Conservation (phyloP, 2,888 invertebrate species). For the Alentia gelatinosa region DNA sequence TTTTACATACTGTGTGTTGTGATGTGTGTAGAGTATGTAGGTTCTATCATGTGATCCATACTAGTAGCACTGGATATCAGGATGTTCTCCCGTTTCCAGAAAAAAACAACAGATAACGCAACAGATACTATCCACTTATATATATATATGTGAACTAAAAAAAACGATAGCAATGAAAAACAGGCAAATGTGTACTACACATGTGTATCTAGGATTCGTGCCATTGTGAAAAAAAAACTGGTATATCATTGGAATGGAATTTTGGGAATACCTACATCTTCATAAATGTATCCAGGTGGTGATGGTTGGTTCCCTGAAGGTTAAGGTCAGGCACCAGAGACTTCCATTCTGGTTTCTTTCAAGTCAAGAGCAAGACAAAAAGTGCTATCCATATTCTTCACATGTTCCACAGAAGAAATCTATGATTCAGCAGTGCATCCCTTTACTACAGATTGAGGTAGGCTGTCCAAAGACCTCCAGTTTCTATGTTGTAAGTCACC, state of each 20-base stretch:
- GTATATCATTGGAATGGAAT: not conserved
- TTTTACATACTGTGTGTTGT: constrained; percentile 48
- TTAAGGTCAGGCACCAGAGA: not conserved
- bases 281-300: not conserved
- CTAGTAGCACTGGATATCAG: not conserved
- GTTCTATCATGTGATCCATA: constrained; percentile 3
- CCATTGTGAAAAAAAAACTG: constrained; percentile 13
- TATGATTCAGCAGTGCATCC: not conserved
- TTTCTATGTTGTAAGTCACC: not conserved
- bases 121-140: not conserved
- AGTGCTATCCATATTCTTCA: not conserved
- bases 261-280: not conserved
- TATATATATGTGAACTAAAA: not conserved
- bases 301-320: not conserved
- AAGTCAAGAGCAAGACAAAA: not conserved
- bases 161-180: not conserved
- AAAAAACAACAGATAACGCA: not conserved
- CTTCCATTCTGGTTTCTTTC: not conserved
- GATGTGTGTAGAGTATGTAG: constrained; percentile 37
- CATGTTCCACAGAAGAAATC: not conserved
- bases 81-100: not conserved
- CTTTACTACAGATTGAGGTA: not conserved
- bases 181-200: not conserved
- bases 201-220: not conserved
- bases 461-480: not conserved